A percentile compares a stretch with the other conserved stretches of the same genome.
Evolutionary conservation across 1,140 invertebrate species (phyloP).

Genomic region (Laodelphax striatellus): DNA sequence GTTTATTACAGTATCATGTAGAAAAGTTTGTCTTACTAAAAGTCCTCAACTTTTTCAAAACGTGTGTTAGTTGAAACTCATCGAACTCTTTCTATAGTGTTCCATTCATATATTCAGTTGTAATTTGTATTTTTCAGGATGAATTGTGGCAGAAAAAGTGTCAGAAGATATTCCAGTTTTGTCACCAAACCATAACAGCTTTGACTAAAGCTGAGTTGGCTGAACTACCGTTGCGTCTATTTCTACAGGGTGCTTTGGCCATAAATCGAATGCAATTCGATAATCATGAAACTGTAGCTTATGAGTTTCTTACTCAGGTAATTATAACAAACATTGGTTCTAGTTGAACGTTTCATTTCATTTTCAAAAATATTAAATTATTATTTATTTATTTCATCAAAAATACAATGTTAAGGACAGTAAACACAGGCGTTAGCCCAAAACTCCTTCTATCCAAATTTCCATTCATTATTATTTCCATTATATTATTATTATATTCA

Average conservation of each 20-base stretch:
- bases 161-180: conserved; percentile 96
- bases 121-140: conserved; percentile 44
- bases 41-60: no score
- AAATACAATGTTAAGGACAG: no score
- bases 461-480: no score
- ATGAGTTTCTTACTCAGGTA: conserved; percentile 95
- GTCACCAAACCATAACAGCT: conserved; percentile 86
- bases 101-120: no score
- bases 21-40: no score
- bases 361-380: neutral
- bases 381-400: no score
- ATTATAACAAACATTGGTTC: neutral
- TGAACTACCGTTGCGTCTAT: conserved; percentile 84
- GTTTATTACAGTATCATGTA: no score
- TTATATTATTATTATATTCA: no score
- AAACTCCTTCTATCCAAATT: no score
- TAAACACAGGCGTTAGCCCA: no score
- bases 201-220: conserved; percentile 88
- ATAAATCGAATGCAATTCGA: conserved; percentile 87
- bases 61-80: no score
- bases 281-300: conserved; percentile 91
- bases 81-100: no score
- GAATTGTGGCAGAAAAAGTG: conserved; percentile 98
- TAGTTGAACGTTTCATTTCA: neutral
- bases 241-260: conserved; percentile 87